Conservation (phyloP, 2,113 vertebrate species). For the human region DNA sequence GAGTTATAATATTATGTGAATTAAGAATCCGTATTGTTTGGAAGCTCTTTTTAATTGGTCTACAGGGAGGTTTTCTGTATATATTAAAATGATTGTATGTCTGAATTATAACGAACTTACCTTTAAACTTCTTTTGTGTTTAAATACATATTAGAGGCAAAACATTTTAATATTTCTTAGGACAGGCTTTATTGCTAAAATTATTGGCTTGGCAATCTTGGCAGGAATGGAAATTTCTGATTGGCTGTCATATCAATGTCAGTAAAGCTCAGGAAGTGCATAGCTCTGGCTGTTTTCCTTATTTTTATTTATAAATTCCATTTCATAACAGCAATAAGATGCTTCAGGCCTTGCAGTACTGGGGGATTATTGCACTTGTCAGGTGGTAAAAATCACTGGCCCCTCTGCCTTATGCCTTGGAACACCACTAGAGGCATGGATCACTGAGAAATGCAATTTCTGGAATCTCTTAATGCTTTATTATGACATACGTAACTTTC, state of each 20-base stretch:
- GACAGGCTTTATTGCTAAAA: constrained; percentile 80
- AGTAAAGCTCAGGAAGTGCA: constrained; percentile 77
- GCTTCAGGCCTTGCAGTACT: constrained; percentile 85
- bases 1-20: constrained; percentile 81
- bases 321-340: constrained; percentile 86
- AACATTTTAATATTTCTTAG: constrained; percentile 77
- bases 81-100: constrained; percentile 82
- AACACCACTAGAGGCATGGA: constrained; percentile 83
- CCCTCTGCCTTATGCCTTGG: constrained; percentile 76
- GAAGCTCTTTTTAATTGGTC: constrained; percentile 84
- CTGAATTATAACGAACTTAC: constrained; percentile 78
- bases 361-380: constrained; percentile 86
- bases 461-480: constrained; percentile 84
- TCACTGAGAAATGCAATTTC: constrained; percentile 81
- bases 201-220: constrained; percentile 70
- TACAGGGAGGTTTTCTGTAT: constrained; percentile 83
- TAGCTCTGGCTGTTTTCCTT: constrained; percentile 82
- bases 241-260: constrained; percentile 81
- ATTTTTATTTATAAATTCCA: constrained; percentile 89
- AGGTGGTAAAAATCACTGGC: constrained; percentile 85
- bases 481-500: constrained; percentile 84
- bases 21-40: constrained; percentile 83
- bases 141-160: constrained; percentile 71
- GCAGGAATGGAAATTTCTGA: constrained; percentile 71
- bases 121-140: constrained; percentile 79